A percentile compares a stretch with the other conserved stretches of the same genome.
phyloP scores from a whole-genome alignment of 1,140 invertebrate species.

The Drosophila mayri region DNA sequence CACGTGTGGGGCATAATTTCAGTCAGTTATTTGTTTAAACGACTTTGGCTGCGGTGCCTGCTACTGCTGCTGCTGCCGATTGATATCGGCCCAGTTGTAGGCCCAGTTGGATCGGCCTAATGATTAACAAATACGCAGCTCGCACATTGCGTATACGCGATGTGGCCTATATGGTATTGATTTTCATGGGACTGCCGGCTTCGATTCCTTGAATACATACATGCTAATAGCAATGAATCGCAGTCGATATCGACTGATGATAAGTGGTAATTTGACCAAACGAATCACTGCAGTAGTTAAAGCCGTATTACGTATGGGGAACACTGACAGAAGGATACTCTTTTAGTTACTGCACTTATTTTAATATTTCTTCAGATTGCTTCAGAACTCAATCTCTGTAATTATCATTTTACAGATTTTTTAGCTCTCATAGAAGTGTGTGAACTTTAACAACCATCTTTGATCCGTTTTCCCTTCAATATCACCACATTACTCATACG shows the following conservation, averaged over 20 bases:
- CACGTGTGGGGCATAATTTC: slow-evolving; percentile 81
- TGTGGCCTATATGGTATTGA: slow-evolving; percentile 50
- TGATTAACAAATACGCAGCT: slow-evolving; percentile 74
- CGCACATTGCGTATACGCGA: slow-evolving; percentile 57
- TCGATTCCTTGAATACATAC: slow-evolving; percentile 46
- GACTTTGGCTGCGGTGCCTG: slow-evolving; percentile 54
- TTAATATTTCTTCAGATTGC: no score
- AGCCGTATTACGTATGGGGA: slow-evolving; percentile 22
- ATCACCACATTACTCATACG: slow-evolving; percentile 37
- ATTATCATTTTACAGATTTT: neutral
- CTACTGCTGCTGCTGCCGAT: slow-evolving; percentile 29
- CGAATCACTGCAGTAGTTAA: slow-evolving; percentile 46
- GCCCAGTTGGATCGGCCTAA: slow-evolving; percentile 49
- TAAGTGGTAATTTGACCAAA: slow-evolving; percentile 44
- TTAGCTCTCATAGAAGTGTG: neutral
- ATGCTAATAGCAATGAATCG: slow-evolving; percentile 59
- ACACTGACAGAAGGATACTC: neutral
- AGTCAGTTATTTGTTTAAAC: slow-evolving; percentile 79
- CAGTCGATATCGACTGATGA: slow-evolving; percentile 57
- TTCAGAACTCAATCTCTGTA: neutral
- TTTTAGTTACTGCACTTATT: no score
- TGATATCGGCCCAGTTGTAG: slow-evolving; percentile 37
- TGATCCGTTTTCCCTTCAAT: neutral
- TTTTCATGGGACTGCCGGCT: slow-evolving; percentile 33
- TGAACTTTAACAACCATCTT: neutral